A percentile compares a stretch with the other conserved stretches of the same genome.
Conservation (phyloP, 2,888 invertebrate species). For the Yponomeuta evonymella region DNA sequence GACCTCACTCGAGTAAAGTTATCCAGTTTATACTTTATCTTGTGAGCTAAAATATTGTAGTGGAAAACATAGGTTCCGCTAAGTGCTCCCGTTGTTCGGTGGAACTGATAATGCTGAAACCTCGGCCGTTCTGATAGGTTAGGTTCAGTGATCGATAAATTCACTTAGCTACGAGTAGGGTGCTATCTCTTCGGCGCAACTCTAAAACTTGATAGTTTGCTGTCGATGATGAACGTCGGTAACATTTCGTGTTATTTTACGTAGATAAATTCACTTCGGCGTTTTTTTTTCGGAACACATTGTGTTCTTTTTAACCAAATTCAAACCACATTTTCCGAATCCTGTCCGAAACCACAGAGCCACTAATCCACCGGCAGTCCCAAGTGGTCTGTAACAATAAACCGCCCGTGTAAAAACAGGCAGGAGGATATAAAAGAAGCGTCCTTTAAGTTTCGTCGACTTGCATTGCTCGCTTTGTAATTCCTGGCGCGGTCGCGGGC, state of each 20-base stretch:
- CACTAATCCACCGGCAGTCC: background rate
- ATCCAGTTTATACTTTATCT: slow-evolving; percentile 13
- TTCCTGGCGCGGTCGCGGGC: slow-evolving; percentile 37
- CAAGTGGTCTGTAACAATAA: background rate
- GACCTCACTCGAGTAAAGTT: background rate
- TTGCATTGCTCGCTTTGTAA: slow-evolving; percentile 59
- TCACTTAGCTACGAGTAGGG: background rate
- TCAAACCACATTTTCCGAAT: background rate
- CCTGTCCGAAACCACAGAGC: background rate
- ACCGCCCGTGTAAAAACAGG: slow-evolving; percentile 23
- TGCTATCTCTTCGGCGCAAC: background rate
- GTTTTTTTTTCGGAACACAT: background rate
- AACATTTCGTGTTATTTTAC: background rate
- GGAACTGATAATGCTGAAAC: slow-evolving; percentile 10
- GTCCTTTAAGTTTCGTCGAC: slow-evolving; percentile 50
- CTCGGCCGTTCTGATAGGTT: background rate
- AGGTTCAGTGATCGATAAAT: background rate
- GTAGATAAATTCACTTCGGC: background rate
- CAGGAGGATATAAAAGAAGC: slow-evolving; percentile 51
- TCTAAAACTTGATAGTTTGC: background rate
- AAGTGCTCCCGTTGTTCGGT: slow-evolving; percentile 9
- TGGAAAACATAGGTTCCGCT: slow-evolving; percentile 14
- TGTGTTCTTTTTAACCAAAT: too few relatives aligned
- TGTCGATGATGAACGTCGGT: background rate
- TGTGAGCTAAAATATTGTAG: slow-evolving; percentile 1